Evolutionary conservation across 37 sponge, comb jelly and placozoan species (phyloP), one percentile per base, ranked within the genome.

Genomic region (Ianthella basta): DNA sequence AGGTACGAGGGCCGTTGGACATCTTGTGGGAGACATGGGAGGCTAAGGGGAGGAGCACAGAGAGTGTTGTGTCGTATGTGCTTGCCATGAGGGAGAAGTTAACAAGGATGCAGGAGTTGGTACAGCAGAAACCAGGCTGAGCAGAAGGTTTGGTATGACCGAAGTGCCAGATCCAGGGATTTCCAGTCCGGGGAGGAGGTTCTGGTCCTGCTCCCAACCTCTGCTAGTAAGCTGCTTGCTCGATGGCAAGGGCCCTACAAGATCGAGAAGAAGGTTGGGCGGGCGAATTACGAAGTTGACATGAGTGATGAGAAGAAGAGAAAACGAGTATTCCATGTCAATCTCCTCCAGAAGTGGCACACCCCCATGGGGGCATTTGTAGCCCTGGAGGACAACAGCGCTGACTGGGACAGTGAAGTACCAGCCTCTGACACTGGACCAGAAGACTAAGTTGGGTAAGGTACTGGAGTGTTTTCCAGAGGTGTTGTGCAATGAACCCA

Each of bases 1-100:
- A 0, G 29, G 89, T 88, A 12, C 78, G 89, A 21, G 89, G 89
- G 6, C 89, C 89, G 1, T 25, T 88, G 56, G 84, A 88, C 24
- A 53, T 83, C 20, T 80, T 88, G 19, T 33, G 53, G 59, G 90
- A 90, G 50, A 32, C 82, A 0, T 90, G 90, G 86, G n/a, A n/a
- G n/a, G n/a, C n/a, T n/a, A n/a, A n/a, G n/a, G n/a, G n/a, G n/a
- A n/a, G n/a, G 75, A 36, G 10, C 15, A 6, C 23, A 36, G 12
- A 15, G 12, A 36, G 6, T 36, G 37, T 13, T 36, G 32, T 8
- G 10, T 38, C 6, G 37, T 23, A 12, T 73, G 37, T 73, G 75
- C 37, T 14, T 23, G 75, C 23, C 10, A 15, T 14, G 10, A 23
- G 75, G 5, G 75, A 10, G 38, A 32, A 15, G 5, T 23, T 36